Conservation (phyloP, 2,797 vertebrate species). For the Kryptolebias ocellatus region DNA sequence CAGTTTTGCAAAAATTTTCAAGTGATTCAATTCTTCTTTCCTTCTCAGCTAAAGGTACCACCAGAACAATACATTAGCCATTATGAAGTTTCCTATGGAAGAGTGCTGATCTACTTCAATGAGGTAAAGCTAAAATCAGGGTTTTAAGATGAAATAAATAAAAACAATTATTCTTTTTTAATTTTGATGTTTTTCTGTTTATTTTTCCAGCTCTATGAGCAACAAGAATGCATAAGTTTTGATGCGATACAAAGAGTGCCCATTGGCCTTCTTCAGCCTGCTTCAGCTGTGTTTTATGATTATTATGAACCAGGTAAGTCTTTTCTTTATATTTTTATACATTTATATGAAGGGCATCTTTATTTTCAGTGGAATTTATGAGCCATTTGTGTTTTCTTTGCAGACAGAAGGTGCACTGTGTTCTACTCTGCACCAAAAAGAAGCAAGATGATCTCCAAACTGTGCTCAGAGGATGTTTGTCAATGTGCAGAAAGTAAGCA, state of each 20-base stretch:
- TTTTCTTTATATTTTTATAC: conserved; percentile 65
- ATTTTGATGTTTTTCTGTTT: conserved; percentile 13
- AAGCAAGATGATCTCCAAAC: conserved; percentile 80
- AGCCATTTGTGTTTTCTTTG: conserved; percentile 17
- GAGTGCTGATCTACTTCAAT: conserved; percentile 86
- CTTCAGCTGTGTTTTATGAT: conserved; percentile 86
- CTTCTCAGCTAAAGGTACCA: conserved; percentile 76
- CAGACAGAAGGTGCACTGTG: conserved; percentile 83
- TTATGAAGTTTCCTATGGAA: conserved; percentile 83
- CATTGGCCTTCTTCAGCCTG: conserved; percentile 87
- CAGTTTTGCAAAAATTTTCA: background rate
- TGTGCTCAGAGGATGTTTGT: conserved; percentile 88
- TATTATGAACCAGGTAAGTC: conserved; percentile 89
- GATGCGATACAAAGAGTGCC: conserved; percentile 80
- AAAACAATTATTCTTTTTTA: background rate
- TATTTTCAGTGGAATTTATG: background rate
- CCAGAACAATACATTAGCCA: conserved; percentile 86
- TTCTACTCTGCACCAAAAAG: conserved; percentile 85
- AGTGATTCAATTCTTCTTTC: conserved; percentile 5
- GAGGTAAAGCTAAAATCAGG: conserved; percentile 57
- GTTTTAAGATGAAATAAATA: background rate
- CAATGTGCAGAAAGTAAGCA: conserved; percentile 89
- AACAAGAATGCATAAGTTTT: conserved; percentile 79
- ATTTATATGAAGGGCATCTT: background rate
- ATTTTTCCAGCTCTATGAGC: conserved; percentile 59